Percentiles rank a stretch among this genome's conserved stretches.
These are phyloP conservation scores for Artemia sinica DNA, from an alignment of 2,888 invertebrate genomes.

Conservation along the genomic window DNA sequence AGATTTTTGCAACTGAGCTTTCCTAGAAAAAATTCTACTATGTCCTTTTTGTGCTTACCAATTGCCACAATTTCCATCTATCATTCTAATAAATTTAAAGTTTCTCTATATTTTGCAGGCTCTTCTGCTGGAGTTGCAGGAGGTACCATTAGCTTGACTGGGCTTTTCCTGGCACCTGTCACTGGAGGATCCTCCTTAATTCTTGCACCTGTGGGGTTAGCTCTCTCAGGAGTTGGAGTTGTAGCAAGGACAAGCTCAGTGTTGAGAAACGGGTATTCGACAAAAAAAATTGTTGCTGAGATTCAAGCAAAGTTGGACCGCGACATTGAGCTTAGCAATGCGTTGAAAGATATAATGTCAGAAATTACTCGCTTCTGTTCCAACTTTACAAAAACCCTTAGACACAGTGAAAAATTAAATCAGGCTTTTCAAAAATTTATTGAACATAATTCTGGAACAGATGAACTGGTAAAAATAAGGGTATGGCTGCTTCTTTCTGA, in stretches of 20 bases:
- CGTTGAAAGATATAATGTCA: not conserved
- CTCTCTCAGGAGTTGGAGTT: not conserved
- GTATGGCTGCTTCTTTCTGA: not conserved
- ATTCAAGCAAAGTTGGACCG: not conserved
- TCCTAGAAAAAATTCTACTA: too few species aligned
- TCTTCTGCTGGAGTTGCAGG: not conserved
- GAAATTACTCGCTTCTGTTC: not conserved
- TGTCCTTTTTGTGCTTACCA: too few species aligned
- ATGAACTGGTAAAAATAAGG: not conserved
- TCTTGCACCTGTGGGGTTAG: not conserved
- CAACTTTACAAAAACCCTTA: not conserved
- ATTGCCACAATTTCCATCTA: too few species aligned
- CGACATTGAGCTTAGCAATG: not conserved
- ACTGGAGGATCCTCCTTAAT: not conserved
- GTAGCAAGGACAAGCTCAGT: not conserved
- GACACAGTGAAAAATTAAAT: not conserved
- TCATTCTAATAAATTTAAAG: too few species aligned
- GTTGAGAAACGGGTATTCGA: not conserved
- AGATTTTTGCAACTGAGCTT: too few species aligned
- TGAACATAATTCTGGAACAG: not conserved
- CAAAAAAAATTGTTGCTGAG: not conserved
- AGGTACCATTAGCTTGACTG: not conserved
- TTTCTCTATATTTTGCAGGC: not conserved
- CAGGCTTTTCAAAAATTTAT: not conserved
- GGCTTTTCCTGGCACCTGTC: not conserved